phyloP scores from a whole-genome alignment of 2,113 vertebrate genomes.

The Cyprinus carpio region DNA sequence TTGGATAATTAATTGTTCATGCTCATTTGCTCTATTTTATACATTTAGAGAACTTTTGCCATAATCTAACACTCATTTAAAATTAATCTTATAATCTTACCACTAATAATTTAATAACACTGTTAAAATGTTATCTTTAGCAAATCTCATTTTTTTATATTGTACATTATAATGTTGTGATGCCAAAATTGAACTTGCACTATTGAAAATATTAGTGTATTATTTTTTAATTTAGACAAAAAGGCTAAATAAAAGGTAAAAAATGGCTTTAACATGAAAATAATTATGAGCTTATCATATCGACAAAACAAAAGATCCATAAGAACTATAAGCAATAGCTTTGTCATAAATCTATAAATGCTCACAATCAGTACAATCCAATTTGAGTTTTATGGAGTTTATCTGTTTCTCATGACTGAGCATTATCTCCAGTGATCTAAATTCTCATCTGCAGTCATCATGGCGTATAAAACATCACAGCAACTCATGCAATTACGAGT shows the following conservation, averaged over 20 bases:
- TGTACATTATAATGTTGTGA: not conserved
- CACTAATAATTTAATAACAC: not conserved
- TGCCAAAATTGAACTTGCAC: not conserved
- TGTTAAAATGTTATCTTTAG: not conserved
- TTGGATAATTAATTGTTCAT: no score
- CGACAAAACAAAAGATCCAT: not conserved
- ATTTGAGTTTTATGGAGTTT: conserved; percentile 10
- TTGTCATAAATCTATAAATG: conserved; percentile 18
- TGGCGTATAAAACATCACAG: conserved; percentile 8
- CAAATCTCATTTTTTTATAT: not conserved
- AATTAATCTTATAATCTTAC: not conserved
- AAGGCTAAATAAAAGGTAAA: not conserved
- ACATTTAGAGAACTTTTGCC: not conserved
- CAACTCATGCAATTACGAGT: conserved; percentile 31
- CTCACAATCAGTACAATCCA: conserved; percentile 25
- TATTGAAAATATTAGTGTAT: not conserved
- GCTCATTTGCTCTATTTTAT: no score
- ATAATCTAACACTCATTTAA: not conserved
- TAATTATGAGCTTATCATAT: not conserved
- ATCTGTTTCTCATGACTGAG: conserved; percentile 28
- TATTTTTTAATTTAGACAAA: not conserved
- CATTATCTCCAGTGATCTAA: conserved; percentile 18
- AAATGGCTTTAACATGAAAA: not conserved
- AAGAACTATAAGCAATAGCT: not conserved
- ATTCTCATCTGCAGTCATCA: conserved; percentile 28